Evolutionary conservation across 2,888 invertebrate genomes (phyloP), one percentile per base, ranked within the genome.

Genomic region (Yponomeuta cagnagella): DNA sequence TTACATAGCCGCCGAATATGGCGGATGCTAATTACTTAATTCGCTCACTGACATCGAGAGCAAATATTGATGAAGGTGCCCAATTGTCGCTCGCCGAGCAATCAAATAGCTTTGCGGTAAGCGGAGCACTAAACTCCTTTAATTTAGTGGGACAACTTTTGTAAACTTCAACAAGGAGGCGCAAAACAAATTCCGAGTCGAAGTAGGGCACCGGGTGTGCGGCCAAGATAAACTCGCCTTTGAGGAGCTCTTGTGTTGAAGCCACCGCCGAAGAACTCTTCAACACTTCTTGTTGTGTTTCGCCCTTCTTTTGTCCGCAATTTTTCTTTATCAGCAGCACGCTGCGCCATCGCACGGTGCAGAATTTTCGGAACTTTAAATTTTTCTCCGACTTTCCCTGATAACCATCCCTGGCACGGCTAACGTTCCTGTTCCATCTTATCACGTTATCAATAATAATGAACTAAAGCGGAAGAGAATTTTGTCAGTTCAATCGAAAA

Each of bases 201-300:
- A 86, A 85, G 80, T 84, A 84, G 85, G 81, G 77, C 30, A 23
- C 30, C 77, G 76, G 77, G 75, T 77, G 76, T 73, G 74, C 75
- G 52, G 75, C 75, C 77, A 73, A 80, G 80, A 82, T 81, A 81
- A 81, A 79, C 77, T 77, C 76, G 76, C 73, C 72, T 77, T 76
- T 74, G 76, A 74, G 73, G 74, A 74, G 70, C 75, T 74, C 77
- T 78, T 75, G 70, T 77, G 77, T 73, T 75, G 79, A 76, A 77
- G 74, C 74, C 75, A 75, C 73, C 64, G n/a, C 37, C 31, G 63
- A 74, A 71, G 74, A 74, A 75, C 76, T 76, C 77, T 78, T 71
- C 72, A 73, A 71, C 70, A 72, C 71, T 72, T 70, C 72, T 70
- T 71, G 69, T 69, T 63, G 68, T 66, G 30, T 15, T 58, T 15